Evolutionary conservation across 2,113 vertebrate genomes (phyloP), one percentile per base, ranked within the genome.

Genomic region (Prionailurus viverrinus): DNA sequence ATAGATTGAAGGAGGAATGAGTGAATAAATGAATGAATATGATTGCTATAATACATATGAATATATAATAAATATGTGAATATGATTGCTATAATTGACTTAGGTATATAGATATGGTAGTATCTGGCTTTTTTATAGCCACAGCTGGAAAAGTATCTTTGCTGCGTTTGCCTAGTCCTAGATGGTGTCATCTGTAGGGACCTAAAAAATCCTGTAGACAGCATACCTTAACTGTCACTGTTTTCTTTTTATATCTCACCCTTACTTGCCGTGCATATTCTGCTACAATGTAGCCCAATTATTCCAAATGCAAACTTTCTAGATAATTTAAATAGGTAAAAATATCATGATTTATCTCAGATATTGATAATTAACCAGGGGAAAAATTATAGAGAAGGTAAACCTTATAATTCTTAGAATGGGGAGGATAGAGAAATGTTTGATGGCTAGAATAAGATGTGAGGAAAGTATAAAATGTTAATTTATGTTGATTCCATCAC

Each of bases 351-450:
- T 81, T 92, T 87, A 41, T 66, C 61, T 81, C n/a, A 86, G 78
- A 69, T 61, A 73, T 13, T 96, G 48, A 69, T 85, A 95, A 81
- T 25, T 27, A 84, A 58, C 19, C 25, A 36, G 33, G 23, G 9
- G 36, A 31, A 65, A 95, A 39, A 78, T 92, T 92, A 82, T n/a
- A 93, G 58, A 95, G 85, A 91, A 21, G 95, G 84, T 74, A 51
- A 80, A 76, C 96, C 33, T 93, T 97, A 79, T 1, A 83, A 74
- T 88, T 96, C 27, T 84, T 96, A 92, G 45, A 91, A 95, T 89
- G 23, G n/a, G 45, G n/a, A 91, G 91, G 76, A 36, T 68, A 85
- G 25, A 97, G 74, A 96, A 89, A 87, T 96, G 8, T 51, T 80
- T 83, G 23, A 23, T 88, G 53, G 51, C 78, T 95, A 39, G 41